Conservation (phyloP, 1,140 invertebrate genomes). For the Diplogasteroides magnus region DNA sequence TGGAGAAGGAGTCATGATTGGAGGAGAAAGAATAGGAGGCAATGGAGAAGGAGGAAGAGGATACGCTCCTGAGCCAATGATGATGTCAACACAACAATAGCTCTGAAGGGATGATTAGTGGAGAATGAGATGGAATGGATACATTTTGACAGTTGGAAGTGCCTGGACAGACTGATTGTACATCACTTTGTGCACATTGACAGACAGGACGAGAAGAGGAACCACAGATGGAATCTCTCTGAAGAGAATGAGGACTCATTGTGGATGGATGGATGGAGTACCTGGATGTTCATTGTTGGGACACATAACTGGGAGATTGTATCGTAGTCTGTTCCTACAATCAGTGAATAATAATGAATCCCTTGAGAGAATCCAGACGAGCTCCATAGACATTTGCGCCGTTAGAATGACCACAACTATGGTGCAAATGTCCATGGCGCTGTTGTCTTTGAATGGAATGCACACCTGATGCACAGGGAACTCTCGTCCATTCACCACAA, state of each 20-base stretch:
- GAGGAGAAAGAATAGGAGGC: not conserved
- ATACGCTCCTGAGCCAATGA: conserved; percentile 27
- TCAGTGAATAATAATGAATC: no score
- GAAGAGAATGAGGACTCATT: no score
- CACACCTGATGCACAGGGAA: conserved; percentile 38
- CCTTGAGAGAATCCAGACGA: no score
- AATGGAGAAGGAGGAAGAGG: not conserved
- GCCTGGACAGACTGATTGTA: conserved; percentile 29
- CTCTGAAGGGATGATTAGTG: not conserved
- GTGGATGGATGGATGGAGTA: no score
- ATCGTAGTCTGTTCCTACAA: no score
- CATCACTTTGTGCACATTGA: conserved; percentile 21
- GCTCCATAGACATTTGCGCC: no score
- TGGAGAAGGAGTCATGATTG: conserved; percentile 17
- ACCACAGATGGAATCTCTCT: conserved; percentile 13
- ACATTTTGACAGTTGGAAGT: conserved; percentile 34
- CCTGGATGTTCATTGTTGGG: no score
- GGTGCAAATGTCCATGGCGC: no score
- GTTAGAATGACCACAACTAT: no score
- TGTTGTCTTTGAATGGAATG: no score
- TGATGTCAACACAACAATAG: conserved; percentile 21
- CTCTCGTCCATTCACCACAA: conserved; percentile 46
- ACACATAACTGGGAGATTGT: no score
- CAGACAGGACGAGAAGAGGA: conserved; percentile 22
- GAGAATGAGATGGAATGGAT: not conserved